phyloP scores from a whole-genome alignment of 2,888 invertebrate genomes.

The Tenthredo notha region DNA sequence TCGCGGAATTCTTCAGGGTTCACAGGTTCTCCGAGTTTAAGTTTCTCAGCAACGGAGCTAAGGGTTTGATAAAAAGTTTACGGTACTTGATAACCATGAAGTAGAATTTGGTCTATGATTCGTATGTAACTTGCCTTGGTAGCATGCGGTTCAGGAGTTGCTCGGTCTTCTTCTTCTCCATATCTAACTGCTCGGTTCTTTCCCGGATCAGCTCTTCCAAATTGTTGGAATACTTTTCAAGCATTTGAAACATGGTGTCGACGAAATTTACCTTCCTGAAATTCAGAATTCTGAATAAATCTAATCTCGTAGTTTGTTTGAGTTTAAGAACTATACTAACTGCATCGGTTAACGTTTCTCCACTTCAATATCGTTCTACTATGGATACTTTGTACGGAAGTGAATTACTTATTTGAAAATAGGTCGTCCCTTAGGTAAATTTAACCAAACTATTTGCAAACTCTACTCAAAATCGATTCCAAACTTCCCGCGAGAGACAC shows the following conservation, averaged over 20 bases:
- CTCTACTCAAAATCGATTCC: slow-evolving; percentile 28
- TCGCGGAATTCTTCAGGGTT: slow-evolving; percentile 96
- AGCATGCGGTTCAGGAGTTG: slow-evolving; percentile 94
- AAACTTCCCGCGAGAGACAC: slow-evolving; percentile 32
- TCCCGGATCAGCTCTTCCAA: slow-evolving; percentile 95
- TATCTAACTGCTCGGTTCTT: slow-evolving; percentile 94
- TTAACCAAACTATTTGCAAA: slow-evolving; percentile 19
- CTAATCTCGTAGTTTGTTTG: neutral
- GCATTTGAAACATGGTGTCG: slow-evolving; percentile 98
- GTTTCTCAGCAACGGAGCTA: slow-evolving; percentile 94
- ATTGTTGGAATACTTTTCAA: slow-evolving; percentile 97
- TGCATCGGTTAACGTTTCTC: neutral
- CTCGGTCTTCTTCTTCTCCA: slow-evolving; percentile 97
- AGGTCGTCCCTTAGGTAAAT: slow-evolving; percentile 11
- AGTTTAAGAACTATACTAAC: neutral
- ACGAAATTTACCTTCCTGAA: slow-evolving; percentile 95
- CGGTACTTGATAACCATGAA: neutral
- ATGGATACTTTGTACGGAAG: neutral
- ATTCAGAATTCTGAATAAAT: neutral
- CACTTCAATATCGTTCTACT: neutral
- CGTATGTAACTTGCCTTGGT: slow-evolving; percentile 83
- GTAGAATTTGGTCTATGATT: neutral
- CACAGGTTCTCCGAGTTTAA: slow-evolving; percentile 93
- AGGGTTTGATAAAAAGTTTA: slow-evolving; percentile 51
- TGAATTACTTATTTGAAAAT: slow-evolving; percentile 26